Evolutionary conservation across 2,888 invertebrate genomes (phyloP), one percentile per base, ranked within the genome.

Genomic region (Caenorhabditis afra): DNA sequence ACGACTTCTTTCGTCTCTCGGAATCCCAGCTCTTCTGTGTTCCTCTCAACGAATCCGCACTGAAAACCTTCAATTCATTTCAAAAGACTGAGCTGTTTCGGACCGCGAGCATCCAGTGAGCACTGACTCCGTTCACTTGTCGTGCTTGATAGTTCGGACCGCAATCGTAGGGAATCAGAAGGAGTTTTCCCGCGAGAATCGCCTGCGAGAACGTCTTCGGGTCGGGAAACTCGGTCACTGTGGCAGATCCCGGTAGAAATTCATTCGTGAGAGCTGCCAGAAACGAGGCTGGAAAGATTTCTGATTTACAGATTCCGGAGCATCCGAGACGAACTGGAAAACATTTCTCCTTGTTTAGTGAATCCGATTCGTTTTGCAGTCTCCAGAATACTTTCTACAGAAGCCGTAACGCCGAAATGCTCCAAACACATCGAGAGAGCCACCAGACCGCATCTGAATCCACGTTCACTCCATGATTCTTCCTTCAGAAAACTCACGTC

Each of bases 301-400:
- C n/a, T 18, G 44, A 49, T 37, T 23, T 14, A 16, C n/a, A 5
- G 4, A 16, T 61, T 37, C n/a, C n/a, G n/a, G n/a, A n/a, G n/a
- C n/a, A n/a, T n/a, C 29, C 11, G 11, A 64, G 16, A 3, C 62
- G 39, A 23, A 85, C 86, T 78, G 5, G 86, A 87, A 73, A 83
- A 92, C 93, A 96, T 95, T 93, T 97, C 97, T 10, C 97, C 96
- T 86, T 95, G 94, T 84, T 93, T 93, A 3, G 95, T 95, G 87
- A 93, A 95, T 1, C 93, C 93, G 83, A 92, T 91, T 22, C 91
- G 89, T 90, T 93, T 93, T 0, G 95, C 94, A 83, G 93, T 92
- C 3, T 91, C 91, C 37, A 93, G 90, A 47, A 94, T 89, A 62
- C 91, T 90, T 75, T 92, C 91, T 1, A 95, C 91, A 57, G 39